Evolutionary conservation across 2,797 vertebrate species (phyloP).

Genomic region (Alosa sapidissima): DNA sequence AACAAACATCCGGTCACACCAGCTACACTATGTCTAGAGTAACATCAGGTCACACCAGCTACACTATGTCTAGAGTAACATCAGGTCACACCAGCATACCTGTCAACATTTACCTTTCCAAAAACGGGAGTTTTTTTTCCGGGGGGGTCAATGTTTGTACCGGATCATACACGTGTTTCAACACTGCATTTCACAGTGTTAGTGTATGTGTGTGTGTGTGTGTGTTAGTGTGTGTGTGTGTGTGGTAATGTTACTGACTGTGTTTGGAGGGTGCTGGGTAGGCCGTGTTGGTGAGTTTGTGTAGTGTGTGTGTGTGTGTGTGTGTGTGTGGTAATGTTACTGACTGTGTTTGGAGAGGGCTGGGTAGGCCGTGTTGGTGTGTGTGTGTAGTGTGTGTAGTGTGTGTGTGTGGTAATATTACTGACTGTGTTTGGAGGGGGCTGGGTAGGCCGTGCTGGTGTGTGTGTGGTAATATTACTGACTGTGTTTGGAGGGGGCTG

Average conservation of each 20-base stretch:
- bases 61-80: too few species aligned
- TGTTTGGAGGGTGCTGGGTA: conserved; percentile 85
- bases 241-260: conserved; percentile 73
- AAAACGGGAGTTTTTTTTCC: too few species aligned
- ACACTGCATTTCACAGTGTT: too few species aligned
- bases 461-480: too few species aligned
- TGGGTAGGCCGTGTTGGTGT: conserved; percentile 84
- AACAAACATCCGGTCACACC: background rate
- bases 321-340: conserved; percentile 46
- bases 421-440: background rate
- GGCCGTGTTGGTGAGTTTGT: conserved; percentile 78
- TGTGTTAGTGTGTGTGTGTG: background rate
- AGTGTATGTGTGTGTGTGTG: background rate
- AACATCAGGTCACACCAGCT: too few species aligned
- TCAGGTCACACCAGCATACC: too few species aligned
- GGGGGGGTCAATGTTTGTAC: too few species aligned
- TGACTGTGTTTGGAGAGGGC: conserved; percentile 83
- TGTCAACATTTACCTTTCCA: too few species aligned
- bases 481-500: background rate
- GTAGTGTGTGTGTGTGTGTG: background rate
- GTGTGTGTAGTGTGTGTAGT: conserved; percentile 61
- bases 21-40: too few species aligned
- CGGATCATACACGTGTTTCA: too few species aligned
- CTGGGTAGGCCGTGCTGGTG: too few species aligned
- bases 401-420: background rate